Conservation (phyloP, 2,888 invertebrate species). For the Dascillus cervinus region DNA sequence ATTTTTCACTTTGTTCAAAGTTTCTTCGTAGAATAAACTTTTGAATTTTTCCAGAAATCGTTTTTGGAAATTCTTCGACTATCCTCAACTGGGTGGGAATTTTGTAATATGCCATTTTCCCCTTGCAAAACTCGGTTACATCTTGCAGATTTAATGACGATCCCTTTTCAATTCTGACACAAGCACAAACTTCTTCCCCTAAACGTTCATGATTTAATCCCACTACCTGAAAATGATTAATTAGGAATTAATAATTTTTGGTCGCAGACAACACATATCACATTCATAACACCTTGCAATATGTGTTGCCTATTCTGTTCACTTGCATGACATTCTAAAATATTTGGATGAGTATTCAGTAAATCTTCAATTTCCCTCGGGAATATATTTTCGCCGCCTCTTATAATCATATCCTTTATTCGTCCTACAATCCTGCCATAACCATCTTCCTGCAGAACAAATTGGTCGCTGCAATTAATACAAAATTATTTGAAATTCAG, state of each 20-base stretch:
- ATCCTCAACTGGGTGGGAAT: constrained; percentile 66
- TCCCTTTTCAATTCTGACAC: constrained; percentile 52
- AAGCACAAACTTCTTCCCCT: constrained; percentile 71
- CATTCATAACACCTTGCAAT: too few species aligned
- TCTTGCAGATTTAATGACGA: constrained; percentile 49
- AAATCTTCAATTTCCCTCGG: constrained; percentile 76
- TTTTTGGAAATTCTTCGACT: constrained; percentile 67
- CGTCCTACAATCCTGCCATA: constrained; percentile 66
- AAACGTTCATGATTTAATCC: constrained; percentile 69
- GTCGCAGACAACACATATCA: too few species aligned
- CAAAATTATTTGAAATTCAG: constrained; percentile 3
- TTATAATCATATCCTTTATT: constrained; percentile 69
- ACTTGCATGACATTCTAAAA: constrained; percentile 64
- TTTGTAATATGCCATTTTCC: constrained; percentile 71
- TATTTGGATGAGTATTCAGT: constrained; percentile 63
- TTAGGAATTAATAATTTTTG: too few species aligned
- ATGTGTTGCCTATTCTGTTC: too few species aligned
- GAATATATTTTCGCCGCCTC: constrained; percentile 79
- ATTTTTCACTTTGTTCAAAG: constrained; percentile 4
- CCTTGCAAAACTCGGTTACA: constrained; percentile 55
- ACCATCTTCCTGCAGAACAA: constrained; percentile 58
- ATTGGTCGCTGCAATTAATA: constrained; percentile 53
- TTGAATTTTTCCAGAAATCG: constrained; percentile 76
- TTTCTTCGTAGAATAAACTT: constrained; percentile 53
- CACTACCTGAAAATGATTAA: constrained; percentile 59